Base-by-base conservation (phyloP, 2,888 invertebrate species). In the Balanococcus diminutus region DNA sequence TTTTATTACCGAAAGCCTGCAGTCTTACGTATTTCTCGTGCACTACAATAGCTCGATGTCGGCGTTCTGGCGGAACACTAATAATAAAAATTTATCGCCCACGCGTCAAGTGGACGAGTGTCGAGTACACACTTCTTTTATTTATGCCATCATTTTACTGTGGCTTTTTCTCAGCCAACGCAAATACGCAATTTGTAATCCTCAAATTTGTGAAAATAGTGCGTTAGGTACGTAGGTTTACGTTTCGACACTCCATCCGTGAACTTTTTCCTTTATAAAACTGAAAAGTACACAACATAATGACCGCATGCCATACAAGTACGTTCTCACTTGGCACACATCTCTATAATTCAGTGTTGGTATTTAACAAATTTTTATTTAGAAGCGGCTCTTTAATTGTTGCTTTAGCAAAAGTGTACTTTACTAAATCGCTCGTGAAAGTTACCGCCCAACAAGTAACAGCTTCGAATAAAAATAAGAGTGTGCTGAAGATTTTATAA, bases 11-110 rank as follows among this genome's bases (percentile, higher is more conserved):
- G 31, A n/a, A 19, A 19, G 11, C 61, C 9, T 0, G 61, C 67
- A 67, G 14, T 67, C 56, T 56, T 56, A n/a, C n/a, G n/a, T n/a
- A 56, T 56, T 56, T 56, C 56, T 61, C 61, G 61, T 31, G 28
- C 28, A 14, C 56, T 11, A 22, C 19, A n/a, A 56, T 8, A n/a
- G n/a, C 11, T 19, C 56, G 56, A 56, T 19, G 67, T 67, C 67
- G 67, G 28, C 67, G 67, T 67, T 67, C 67, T 67, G 67, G 67
- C 67, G 28, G 67, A 67, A 67, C 67, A 67, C 67, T 67, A 67
- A 67, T 67, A 67, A 67, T 67, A 67, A 67, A 67, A 67, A 67
- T 67, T 67, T 28, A 67, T 67, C 67, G 67, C 67, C 67, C 16
- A 67, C 67, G 67, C 67, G 14, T 16, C 67, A 14, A 28, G 14